phyloP scores from a whole-genome alignment of 2,888 invertebrate genomes.

The Drosophila neonasuta region DNA sequence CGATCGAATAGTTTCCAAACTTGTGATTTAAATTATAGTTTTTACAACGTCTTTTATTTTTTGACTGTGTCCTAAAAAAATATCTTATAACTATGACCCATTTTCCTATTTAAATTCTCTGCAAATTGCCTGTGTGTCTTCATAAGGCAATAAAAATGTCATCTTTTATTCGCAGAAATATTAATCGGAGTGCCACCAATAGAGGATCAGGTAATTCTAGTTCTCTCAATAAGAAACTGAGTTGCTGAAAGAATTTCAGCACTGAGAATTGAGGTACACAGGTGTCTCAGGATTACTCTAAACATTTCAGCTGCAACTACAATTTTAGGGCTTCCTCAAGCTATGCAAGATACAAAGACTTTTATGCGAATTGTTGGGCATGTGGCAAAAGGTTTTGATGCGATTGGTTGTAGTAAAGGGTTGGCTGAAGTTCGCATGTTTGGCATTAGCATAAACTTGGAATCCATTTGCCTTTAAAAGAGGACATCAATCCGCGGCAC shows the following conservation, averaged over 20 bases:
- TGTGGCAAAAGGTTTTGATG: not conserved
- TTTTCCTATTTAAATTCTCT: too few relatives aligned
- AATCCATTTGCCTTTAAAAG: conserved; percentile 50
- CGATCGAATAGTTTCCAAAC: too few relatives aligned
- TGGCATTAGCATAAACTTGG: conserved; percentile 52
- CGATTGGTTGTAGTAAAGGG: not conserved
- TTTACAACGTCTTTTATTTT: too few relatives aligned
- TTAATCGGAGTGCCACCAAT: not conserved
- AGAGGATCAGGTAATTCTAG: not conserved
- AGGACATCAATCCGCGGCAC: conserved; percentile 50
- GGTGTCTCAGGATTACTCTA: conserved; percentile 17
- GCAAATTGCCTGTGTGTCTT: too few relatives aligned
- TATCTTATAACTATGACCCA: too few relatives aligned
- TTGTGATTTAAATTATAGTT: too few relatives aligned
- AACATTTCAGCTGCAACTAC: conserved; percentile 1
- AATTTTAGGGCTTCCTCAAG: conserved; percentile 1
- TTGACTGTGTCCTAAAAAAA: too few relatives aligned
- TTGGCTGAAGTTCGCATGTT: not conserved
- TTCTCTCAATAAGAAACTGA: not conserved
- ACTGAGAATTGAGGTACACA: not conserved
- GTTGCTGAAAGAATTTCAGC: not conserved
- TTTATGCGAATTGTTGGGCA: not conserved
- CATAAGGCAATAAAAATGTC: too few relatives aligned
- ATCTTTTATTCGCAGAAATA: too few relatives aligned
- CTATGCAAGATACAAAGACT: not conserved